Evolutionary conservation across 2,888 invertebrate genomes (phyloP).

Genomic region (Lithosia quadra): DNA sequence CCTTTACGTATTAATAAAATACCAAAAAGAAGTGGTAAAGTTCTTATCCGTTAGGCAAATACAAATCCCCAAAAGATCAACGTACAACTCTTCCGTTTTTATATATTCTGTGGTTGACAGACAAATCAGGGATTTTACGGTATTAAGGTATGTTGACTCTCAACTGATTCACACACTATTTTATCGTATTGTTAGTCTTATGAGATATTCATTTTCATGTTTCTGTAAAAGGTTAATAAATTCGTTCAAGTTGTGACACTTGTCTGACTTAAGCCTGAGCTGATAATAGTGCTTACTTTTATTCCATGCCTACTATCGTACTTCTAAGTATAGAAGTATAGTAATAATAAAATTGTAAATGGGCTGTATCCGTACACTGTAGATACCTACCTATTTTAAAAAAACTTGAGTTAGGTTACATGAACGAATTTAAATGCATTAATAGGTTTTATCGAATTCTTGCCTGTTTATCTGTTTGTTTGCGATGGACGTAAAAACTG

Average conservation of each 20-base stretch:
- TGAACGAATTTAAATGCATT: too few species aligned
- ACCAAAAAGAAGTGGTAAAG: background rate
- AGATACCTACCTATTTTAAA: too few species aligned
- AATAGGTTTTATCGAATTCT: too few species aligned
- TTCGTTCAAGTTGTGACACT: background rate
- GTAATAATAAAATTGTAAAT: too few species aligned
- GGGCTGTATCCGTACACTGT: too few species aligned
- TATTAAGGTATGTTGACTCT: constrained; percentile 23
- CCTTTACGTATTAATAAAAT: background rate
- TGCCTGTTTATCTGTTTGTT: too few species aligned
- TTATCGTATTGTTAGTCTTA: constrained; percentile 30
- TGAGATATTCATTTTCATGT: constrained; percentile 21
- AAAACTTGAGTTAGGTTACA: too few species aligned
- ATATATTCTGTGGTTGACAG: constrained; percentile 23
- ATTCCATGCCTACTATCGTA: too few species aligned
- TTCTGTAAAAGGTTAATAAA: background rate
- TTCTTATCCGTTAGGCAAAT: background rate
- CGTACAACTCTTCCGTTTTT: background rate
- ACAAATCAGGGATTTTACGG: constrained; percentile 47
- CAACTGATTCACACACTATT: constrained; percentile 30
- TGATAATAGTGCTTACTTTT: background rate
- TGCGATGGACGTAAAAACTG: too few species aligned
- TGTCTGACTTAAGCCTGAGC: too few species aligned
- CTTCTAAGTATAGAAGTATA: too few species aligned
- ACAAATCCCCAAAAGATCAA: constrained; percentile 6